A percentile compares a stretch with the other conserved stretches of the same genome.
phyloP scores from a whole-genome alignment of 2,797 vertebrate genomes.

The Cottoperca gobio region DNA sequence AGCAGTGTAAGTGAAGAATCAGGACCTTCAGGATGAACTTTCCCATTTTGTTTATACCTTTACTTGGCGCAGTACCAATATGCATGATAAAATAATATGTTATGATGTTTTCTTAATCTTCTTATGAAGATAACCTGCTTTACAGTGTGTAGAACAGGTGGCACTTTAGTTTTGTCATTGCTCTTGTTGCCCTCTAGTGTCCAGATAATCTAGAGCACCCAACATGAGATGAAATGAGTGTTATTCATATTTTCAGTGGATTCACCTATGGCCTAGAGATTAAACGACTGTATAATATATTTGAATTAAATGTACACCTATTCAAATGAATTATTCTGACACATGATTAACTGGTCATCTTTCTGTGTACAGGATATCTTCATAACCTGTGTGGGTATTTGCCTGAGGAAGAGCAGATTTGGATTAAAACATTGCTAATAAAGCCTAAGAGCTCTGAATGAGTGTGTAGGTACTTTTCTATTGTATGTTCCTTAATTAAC shows the following conservation, averaged over 20 bases:
- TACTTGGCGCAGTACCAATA: neutral
- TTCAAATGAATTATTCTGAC: neutral
- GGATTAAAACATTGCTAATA: neutral
- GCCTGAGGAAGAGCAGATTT: neutral
- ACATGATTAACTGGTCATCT: neutral
- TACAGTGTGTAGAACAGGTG: neutral
- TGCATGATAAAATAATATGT: neutral
- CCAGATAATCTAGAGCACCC: neutral
- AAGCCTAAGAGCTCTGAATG: neutral
- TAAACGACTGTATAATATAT: neutral
- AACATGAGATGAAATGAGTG: neutral
- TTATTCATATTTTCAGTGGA: neutral
- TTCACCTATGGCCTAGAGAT: neutral
- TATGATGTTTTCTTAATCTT: neutral
- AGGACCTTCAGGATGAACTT: neutral
- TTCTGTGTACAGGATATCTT: neutral
- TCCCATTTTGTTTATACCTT: neutral
- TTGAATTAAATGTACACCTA: neutral
- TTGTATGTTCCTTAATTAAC: neutral
- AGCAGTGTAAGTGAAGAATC: neutral
- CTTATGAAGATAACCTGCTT: neutral
- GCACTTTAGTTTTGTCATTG: neutral
- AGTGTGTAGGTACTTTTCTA: neutral
- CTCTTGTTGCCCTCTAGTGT: conserved; percentile 45
- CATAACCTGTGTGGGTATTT: neutral